Percentiles rank a stretch among this genome's conserved stretches.
Conservation (phyloP, 2,797 vertebrate species). For the Philypnodon macrostomus region DNA sequence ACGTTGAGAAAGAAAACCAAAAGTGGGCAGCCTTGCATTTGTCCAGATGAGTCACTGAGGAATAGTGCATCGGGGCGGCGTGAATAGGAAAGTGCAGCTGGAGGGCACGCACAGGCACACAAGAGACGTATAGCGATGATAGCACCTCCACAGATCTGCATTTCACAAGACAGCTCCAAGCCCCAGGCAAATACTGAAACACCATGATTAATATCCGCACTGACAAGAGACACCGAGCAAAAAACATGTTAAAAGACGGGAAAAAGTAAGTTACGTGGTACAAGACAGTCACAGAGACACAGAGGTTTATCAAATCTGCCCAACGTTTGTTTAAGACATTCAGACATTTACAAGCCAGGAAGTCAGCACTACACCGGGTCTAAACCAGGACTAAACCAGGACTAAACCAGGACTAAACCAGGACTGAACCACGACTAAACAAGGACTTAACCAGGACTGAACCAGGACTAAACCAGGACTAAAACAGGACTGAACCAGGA, state of each 20-base stretch:
- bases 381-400: too few species aligned
- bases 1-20: slow-evolving; percentile 38
- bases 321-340: too few species aligned
- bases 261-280: slow-evolving; percentile 19
- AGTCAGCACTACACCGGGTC: too few species aligned
- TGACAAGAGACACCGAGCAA: slow-evolving; percentile 39
- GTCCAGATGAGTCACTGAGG: slow-evolving; percentile 68
- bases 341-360: too few species aligned
- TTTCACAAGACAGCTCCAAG: slow-evolving; percentile 65
- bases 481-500: too few species aligned
- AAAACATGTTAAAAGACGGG: slow-evolving; percentile 20
- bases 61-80: slow-evolving; percentile 58
- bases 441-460: too few species aligned
- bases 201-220: slow-evolving; percentile 62
- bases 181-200: slow-evolving; percentile 54
- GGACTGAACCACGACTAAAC: too few species aligned
- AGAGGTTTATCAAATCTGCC: too few species aligned
- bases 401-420: too few species aligned
- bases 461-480: too few species aligned
- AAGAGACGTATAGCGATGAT: slow-evolving; percentile 64
- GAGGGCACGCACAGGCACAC: slow-evolving; percentile 59
- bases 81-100: slow-evolving; percentile 61
- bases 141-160: slow-evolving; percentile 72
- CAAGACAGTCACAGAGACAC: slow-evolving; percentile 11
- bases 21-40: slow-evolving; percentile 44